Evolutionary conservation across 2,888 invertebrate species (phyloP).

Genomic region (Agrotis clavis): DNA sequence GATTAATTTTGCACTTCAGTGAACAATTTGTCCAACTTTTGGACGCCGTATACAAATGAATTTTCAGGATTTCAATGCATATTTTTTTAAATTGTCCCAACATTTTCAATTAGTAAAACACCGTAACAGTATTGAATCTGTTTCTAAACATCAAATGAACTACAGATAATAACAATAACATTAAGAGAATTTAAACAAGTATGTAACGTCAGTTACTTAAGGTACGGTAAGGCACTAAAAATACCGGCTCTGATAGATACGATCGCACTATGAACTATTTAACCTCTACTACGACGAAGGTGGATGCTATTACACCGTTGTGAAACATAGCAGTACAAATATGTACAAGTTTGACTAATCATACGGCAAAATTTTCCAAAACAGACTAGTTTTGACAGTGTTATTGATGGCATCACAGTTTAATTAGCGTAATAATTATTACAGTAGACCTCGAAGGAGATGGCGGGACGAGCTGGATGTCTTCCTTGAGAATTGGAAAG

Average conservation of each 20-base stretch:
- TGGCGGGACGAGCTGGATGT: too few species aligned
- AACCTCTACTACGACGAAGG: constrained; percentile 50
- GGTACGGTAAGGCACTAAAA: constrained; percentile 63
- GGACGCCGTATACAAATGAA: too few species aligned
- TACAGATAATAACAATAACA: constrained; percentile 35
- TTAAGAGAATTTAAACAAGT: constrained; percentile 47
- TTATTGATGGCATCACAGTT: not conserved
- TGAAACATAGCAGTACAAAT: not conserved
- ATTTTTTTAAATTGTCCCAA: too few species aligned
- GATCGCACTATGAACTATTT: constrained; percentile 59
- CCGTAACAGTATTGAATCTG: not conserved
- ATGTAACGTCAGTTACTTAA: constrained; percentile 56
- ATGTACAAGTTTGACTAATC: not conserved
- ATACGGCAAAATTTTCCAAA: not conserved
- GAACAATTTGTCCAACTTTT: too few species aligned
- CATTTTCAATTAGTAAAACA: not conserved
- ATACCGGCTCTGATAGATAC: constrained; percentile 61
- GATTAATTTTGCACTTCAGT: too few species aligned
- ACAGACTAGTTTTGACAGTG: not conserved
- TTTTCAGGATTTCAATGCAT: too few species aligned
- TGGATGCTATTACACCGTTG: constrained; percentile 53
- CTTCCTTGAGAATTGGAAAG: too few species aligned
- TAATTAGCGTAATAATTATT: too few species aligned
- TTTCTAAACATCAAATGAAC: constrained; percentile 13
- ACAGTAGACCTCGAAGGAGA: too few species aligned